Conservation (phyloP, 1,140 invertebrate species). For the Pinna nobilis region DNA sequence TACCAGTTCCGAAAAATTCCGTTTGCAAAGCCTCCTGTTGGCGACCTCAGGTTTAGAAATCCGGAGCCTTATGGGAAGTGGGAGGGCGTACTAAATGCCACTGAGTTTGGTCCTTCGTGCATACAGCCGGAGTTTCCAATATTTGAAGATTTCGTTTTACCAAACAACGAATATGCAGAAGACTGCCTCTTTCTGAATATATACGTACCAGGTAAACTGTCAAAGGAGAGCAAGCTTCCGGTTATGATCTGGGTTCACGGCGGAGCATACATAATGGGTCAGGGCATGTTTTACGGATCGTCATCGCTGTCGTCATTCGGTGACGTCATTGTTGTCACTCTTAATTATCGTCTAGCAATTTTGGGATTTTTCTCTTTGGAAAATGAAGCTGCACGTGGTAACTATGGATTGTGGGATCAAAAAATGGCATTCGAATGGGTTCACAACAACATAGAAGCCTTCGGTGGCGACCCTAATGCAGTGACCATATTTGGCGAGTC, state of each 20-base stretch:
- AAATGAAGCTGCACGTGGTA: constrained; percentile 60
- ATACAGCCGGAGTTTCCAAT: not conserved
- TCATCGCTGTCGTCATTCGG: constrained; percentile 83
- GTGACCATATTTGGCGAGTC: constrained; percentile 80
- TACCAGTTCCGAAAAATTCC: constrained; percentile 17
- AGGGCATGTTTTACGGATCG: constrained; percentile 93
- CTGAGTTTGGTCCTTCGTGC: not conserved
- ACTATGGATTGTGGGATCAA: constrained; percentile 73
- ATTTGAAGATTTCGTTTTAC: not conserved
- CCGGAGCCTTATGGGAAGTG: not conserved
- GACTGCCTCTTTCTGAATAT: constrained; percentile 12
- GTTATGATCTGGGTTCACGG: constrained; percentile 79
- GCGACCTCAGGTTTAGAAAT: constrained; percentile 2
- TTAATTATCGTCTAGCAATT: constrained; percentile 91
- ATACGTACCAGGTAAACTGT: constrained; percentile 12
- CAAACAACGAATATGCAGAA: not conserved
- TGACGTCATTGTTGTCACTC: constrained; percentile 93
- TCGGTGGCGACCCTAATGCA: constrained; percentile 78
- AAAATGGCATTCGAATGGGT: constrained; percentile 69
- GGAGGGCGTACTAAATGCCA: not conserved
- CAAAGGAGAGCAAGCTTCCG: not conserved
- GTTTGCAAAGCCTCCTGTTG: not conserved
- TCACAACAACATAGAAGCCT: constrained; percentile 75
- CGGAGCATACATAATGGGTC: constrained; percentile 88
- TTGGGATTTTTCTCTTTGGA: constrained; percentile 41